Conservation (phyloP, 2,888 invertebrate genomes). For the Serripes groenlandicus region DNA sequence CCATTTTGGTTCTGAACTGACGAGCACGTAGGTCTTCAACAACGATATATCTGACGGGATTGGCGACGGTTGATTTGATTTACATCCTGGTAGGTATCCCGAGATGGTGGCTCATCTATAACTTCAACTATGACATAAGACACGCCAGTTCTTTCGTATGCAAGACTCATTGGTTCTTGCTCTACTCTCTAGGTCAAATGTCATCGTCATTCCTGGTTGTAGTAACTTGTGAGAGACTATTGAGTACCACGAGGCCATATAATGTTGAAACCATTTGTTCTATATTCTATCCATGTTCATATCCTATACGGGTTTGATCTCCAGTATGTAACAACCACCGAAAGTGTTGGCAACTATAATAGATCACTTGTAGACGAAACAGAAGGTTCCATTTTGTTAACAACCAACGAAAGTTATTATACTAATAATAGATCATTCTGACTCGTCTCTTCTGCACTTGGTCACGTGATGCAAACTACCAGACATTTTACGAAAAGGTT, state of each 20-base stretch:
- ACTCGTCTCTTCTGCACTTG: not conserved
- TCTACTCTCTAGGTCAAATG: not conserved
- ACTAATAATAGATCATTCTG: not conserved
- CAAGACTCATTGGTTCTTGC: slow-evolving; percentile 7
- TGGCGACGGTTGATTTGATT: not conserved
- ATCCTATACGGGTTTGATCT: slow-evolving; percentile 10
- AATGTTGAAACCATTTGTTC: slow-evolving; percentile 2
- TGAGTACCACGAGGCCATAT: slow-evolving; percentile 7
- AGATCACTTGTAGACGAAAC: too few relatives aligned
- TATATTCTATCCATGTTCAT: not conserved
- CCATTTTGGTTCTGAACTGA: not conserved
- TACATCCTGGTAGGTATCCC: not conserved
- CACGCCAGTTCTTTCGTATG: not conserved
- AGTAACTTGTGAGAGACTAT: not conserved
- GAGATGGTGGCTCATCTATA: slow-evolving; percentile 15
- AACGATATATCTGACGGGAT: slow-evolving; percentile 1
- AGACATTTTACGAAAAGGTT: not conserved
- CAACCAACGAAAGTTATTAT: too few relatives aligned
- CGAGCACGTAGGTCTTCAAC: not conserved
- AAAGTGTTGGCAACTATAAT: too few relatives aligned
- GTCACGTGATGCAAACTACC: not conserved
- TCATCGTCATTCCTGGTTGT: not conserved
- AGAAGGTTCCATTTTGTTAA: not conserved
- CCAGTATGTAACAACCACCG: not conserved
- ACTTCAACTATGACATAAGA: slow-evolving; percentile 5